Percentiles rank a stretch among this genome's conserved stretches.
These are phyloP conservation scores for Archilochus colubris DNA, from an alignment of 2,113 vertebrate species.

Conservation along the genomic window DNA sequence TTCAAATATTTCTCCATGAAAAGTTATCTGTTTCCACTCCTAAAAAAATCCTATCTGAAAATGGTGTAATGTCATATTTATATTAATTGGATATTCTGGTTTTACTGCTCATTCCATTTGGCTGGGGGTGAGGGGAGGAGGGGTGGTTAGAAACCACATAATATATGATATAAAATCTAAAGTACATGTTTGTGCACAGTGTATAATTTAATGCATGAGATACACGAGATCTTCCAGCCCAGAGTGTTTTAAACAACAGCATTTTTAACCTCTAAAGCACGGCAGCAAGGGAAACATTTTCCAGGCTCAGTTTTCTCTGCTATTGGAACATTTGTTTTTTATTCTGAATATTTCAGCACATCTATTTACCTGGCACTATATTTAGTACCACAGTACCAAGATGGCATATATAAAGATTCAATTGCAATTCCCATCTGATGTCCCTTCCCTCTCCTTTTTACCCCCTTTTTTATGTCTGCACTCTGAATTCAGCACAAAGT, in stretches of 20 bases:
- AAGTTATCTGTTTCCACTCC: neutral
- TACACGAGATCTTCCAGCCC: slow-evolving; percentile 53
- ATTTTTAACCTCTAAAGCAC: slow-evolving; percentile 28
- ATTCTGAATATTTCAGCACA: slow-evolving; percentile 86
- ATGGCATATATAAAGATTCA: slow-evolving; percentile 87
- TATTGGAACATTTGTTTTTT: slow-evolving; percentile 85
- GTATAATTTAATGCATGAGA: slow-evolving; percentile 71
- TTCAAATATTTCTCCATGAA: slow-evolving; percentile 7
- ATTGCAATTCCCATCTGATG: slow-evolving; percentile 87
- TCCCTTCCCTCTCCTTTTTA: slow-evolving; percentile 86
- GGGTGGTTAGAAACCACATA: neutral
- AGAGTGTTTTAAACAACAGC: slow-evolving; percentile 77
- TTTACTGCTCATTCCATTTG: neutral
- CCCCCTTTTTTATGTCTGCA: slow-evolving; percentile 84
- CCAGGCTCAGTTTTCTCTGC: slow-evolving; percentile 66
- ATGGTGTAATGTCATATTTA: neutral
- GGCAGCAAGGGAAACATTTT: slow-evolving; percentile 62
- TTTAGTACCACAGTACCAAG: slow-evolving; percentile 84
- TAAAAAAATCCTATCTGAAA: slow-evolving; percentile 9
- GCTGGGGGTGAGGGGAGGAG: fast-evolving
- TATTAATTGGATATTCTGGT: slow-evolving; percentile 57
- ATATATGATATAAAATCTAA: slow-evolving; percentile 36
- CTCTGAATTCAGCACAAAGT: slow-evolving; percentile 87
- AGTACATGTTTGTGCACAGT: slow-evolving; percentile 21
- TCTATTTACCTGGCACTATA: slow-evolving; percentile 86